These are phyloP conservation scores for Parus major DNA, from an alignment of 2,113 vertebrate genomes.

Conservation along the genomic window DNA sequence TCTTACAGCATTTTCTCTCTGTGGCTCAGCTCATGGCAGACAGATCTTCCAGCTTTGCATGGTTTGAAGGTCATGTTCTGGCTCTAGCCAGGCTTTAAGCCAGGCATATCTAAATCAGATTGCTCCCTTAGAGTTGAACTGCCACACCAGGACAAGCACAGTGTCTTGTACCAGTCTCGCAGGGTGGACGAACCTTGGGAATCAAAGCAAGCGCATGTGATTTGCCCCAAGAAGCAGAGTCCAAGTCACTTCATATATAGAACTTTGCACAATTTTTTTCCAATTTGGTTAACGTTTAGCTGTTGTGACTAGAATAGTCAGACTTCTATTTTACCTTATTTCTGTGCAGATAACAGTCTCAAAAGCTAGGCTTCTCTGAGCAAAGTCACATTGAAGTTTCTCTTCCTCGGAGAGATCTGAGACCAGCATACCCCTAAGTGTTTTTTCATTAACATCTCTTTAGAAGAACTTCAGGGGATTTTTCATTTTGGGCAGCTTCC, in stretches of 20 bases:
- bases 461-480: constrained; percentile 51
- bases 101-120: not conserved
- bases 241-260: not conserved
- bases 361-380: not conserved
- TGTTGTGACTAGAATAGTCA: not conserved
- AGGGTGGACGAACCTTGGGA: not conserved
- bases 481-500: constrained; percentile 35
- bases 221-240: not conserved
- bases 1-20: not conserved
- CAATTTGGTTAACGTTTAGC: not conserved
- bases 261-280: not conserved
- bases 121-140: not conserved
- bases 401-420: not conserved
- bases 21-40: not conserved
- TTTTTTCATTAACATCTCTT: constrained; percentile 54
- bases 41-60: not conserved
- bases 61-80: not conserved
- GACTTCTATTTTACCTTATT: not conserved
- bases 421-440: not conserved
- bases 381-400: constrained; percentile 30
- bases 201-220: not conserved
- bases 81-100: not conserved
- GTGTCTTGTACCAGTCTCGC: accelerated
- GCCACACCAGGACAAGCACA: not conserved
- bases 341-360: not conserved